Conservation (phyloP, 2,797 vertebrate genomes). For the Phylloscopus collybita region DNA sequence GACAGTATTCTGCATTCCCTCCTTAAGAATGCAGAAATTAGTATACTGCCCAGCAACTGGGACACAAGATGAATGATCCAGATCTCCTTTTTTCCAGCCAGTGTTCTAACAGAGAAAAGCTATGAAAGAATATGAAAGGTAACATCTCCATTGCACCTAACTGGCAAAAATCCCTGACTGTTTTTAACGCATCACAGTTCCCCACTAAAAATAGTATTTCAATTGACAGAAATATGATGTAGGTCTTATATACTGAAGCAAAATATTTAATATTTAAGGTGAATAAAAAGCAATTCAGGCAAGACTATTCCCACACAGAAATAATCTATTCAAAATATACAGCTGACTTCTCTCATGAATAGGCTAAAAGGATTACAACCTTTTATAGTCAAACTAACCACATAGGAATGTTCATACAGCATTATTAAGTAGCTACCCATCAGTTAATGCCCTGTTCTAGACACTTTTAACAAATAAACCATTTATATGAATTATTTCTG, state of each 20-base stretch:
- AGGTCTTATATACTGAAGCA: background rate
- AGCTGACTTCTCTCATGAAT: background rate
- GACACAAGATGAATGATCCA: background rate
- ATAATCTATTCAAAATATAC: background rate
- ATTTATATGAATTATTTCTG: background rate
- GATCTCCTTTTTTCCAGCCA: background rate
- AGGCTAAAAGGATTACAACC: background rate
- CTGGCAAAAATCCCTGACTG: background rate
- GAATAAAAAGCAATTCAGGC: background rate
- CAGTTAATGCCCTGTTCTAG: background rate
- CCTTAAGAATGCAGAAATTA: background rate
- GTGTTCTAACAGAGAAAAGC: background rate
- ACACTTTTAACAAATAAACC: conserved; percentile 1
- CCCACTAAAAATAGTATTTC: background rate
- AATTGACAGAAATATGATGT: background rate
- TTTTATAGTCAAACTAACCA: background rate
- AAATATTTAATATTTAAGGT: conserved; percentile 19
- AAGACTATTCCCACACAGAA: background rate
- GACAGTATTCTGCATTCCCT: background rate
- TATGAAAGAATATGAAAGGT: background rate
- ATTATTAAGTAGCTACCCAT: background rate
- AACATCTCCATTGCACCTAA: background rate
- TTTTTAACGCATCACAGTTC: background rate
- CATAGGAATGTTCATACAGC: background rate
- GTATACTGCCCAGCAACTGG: background rate